Percentiles rank a stretch among this genome's conserved stretches.
These are phyloP conservation scores for Cyrtorhinus lividipennis DNA, from an alignment of 1,140 invertebrate genomes.

Conservation along the genomic window DNA sequence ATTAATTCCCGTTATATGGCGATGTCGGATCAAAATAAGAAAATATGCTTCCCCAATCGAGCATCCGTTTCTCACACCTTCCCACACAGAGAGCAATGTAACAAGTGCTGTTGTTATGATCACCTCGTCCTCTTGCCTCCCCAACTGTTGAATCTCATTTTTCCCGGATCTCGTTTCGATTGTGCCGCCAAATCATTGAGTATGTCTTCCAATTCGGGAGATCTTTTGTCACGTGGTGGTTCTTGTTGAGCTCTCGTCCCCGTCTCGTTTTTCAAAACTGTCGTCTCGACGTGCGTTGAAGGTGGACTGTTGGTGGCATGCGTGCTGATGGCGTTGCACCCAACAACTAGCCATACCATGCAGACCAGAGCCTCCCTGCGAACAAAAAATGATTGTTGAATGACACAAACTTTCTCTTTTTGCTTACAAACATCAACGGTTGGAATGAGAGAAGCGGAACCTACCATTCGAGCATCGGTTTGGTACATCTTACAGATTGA, in stretches of 20 bases:
- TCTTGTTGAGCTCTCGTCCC: not conserved
- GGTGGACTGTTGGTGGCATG: not conserved
- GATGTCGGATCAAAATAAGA: too few species aligned
- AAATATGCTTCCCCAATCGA: too few species aligned
- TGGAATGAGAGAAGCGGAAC: too few species aligned
- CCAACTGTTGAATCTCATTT: slow-evolving; percentile 19
- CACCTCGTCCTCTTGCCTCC: slow-evolving; percentile 18
- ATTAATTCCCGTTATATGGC: too few species aligned
- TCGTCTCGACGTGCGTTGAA: not conserved
- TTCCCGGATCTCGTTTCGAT: slow-evolving; percentile 4
- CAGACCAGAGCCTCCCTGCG: not conserved
- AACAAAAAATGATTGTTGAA: too few species aligned
- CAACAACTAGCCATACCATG: not conserved
- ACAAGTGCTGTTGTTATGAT: too few species aligned
- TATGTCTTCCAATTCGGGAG: slow-evolving; percentile 9
- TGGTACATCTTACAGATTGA: too few species aligned
- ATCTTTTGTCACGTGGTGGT: not conserved
- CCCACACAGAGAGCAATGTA: too few species aligned
- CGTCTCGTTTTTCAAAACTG: not conserved
- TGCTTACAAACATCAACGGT: too few species aligned
- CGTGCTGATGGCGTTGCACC: not conserved
- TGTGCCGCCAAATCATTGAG: not conserved
- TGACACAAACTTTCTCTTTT: too few species aligned
- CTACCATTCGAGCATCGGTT: too few species aligned
- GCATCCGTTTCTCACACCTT: too few species aligned